These are phyloP conservation scores for Ceriagrion tenellum DNA, from an alignment of 2,888 invertebrate genomes.

Conservation along the genomic window DNA sequence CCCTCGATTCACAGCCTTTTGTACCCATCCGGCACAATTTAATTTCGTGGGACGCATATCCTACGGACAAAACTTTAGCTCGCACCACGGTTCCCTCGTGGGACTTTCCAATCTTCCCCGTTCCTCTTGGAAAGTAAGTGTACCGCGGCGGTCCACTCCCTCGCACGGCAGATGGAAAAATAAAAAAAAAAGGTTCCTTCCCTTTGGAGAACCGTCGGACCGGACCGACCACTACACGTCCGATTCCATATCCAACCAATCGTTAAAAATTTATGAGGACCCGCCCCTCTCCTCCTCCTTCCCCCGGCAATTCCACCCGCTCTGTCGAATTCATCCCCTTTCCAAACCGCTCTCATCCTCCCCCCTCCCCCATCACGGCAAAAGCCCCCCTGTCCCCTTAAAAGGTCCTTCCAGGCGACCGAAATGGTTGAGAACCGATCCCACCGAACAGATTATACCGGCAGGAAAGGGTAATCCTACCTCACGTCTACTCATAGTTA, in stretches of 20 bases:
- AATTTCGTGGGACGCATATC: neutral
- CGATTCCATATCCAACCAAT: conserved; percentile 37
- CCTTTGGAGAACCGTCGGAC: neutral
- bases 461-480: conserved; percentile 44
- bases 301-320: neutral
- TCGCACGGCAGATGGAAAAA: conserved; percentile 19
- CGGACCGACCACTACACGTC: conserved; percentile 31
- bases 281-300: no score
- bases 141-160: neutral
- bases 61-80: neutral
- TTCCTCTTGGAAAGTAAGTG: neutral
- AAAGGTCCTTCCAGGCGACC: neutral
- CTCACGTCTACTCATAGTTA: conserved; percentile 43
- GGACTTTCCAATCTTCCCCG: neutral
- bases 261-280: conserved; percentile 42
- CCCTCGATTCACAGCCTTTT: neutral
- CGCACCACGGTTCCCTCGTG: neutral
- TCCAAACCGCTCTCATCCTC: neutral
- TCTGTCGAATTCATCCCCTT: neutral
- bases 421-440: conserved; percentile 13
- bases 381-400: neutral
- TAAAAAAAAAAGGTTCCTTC: neutral
- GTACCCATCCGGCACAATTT: neutral
- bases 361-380: neutral
- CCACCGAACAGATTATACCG: neutral